Conservation (phyloP, 2,888 invertebrate genomes). For the Coenonympha glycerion region DNA sequence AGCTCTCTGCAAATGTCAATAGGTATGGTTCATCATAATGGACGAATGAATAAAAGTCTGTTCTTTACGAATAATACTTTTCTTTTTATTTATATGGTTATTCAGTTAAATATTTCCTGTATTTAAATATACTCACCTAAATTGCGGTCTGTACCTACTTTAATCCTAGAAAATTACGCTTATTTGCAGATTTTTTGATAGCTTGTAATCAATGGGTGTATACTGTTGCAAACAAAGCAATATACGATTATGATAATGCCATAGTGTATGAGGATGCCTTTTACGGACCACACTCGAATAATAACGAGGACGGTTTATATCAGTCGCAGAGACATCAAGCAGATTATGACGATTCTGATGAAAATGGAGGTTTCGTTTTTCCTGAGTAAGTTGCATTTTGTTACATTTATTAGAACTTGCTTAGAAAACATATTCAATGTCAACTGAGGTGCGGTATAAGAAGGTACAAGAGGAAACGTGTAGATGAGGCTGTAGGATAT, state of each 20-base stretch:
- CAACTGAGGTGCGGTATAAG: too few relatives aligned
- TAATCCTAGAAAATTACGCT: not conserved
- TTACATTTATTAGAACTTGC: too few relatives aligned
- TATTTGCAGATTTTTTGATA: constrained; percentile 10
- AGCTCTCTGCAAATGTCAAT: too few relatives aligned
- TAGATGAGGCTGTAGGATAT: too few relatives aligned
- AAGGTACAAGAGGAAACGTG: too few relatives aligned
- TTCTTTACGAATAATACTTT: too few relatives aligned
- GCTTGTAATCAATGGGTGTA: not conserved
- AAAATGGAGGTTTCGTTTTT: constrained; percentile 1
- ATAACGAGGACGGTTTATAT: not conserved
- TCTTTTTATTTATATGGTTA: too few relatives aligned
- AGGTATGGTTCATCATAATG: too few relatives aligned
- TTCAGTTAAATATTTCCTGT: too few relatives aligned
- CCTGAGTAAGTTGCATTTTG: constrained; percentile 5
- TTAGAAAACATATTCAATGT: too few relatives aligned
- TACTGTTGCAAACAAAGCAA: not conserved
- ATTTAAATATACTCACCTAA: not conserved
- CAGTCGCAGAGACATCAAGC: not conserved
- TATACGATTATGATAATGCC: not conserved
- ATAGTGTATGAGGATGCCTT: not conserved
- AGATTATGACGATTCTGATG: not conserved
- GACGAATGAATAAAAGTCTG: too few relatives aligned
- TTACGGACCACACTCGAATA: not conserved
- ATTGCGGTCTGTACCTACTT: not conserved